Conservation (phyloP, 2,888 invertebrate species). For the Dione vanillae region DNA sequence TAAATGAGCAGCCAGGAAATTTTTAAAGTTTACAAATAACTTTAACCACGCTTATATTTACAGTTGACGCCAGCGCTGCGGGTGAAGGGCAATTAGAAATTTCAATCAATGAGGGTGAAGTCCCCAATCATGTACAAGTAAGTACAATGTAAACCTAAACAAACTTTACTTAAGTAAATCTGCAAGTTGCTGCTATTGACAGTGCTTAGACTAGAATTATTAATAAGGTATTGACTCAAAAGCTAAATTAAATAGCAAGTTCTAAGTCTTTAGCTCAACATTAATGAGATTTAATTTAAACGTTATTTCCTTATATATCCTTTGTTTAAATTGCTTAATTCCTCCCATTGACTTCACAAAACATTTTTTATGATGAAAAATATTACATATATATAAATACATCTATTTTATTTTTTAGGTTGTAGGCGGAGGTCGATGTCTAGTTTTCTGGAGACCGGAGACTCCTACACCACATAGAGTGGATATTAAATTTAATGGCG, state of each 20-base stretch:
- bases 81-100: slow-evolving; percentile 99
- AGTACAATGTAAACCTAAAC: slow-evolving; percentile 48
- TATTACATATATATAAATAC: too few relatives aligned
- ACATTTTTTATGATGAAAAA: too few relatives aligned
- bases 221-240: slow-evolving; percentile 37
- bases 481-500: slow-evolving; percentile 98
- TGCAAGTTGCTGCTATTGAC: slow-evolving; percentile 41
- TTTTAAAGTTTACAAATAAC: slow-evolving; percentile 5
- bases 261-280: background rate
- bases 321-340: too few relatives aligned
- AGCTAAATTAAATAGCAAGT: slow-evolving; percentile 27
- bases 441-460: slow-evolving; percentile 97
- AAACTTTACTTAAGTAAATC: slow-evolving; percentile 42
- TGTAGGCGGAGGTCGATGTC: slow-evolving; percentile 96
- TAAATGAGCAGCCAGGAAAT: background rate
- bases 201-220: slow-evolving; percentile 43
- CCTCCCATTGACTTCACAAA: too few relatives aligned
- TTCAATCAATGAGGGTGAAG: slow-evolving; percentile 99
- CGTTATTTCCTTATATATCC: slow-evolving; percentile 1
- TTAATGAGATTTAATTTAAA: background rate
- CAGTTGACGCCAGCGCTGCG: slow-evolving; percentile 98
- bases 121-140: slow-evolving; percentile 97
- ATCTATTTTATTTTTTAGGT: slow-evolving; percentile 81
- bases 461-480: slow-evolving; percentile 95
- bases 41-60: slow-evolving; percentile 54